Conservation (phyloP, 1,140 invertebrate species). For the Rhyacophila brunnea region DNA sequence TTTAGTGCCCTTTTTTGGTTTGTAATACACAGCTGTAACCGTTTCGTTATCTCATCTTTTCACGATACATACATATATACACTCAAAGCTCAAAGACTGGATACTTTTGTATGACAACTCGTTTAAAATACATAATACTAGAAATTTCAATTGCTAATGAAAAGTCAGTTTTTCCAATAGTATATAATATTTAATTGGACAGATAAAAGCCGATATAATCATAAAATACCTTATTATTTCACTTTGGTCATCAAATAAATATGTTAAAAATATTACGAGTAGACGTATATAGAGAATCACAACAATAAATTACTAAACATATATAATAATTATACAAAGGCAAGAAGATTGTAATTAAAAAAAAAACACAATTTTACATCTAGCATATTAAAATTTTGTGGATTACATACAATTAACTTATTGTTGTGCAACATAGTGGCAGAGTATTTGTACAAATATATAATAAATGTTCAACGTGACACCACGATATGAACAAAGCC, state of each 20-base stretch:
- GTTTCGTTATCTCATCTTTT: too few species aligned
- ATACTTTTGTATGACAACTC: too few species aligned
- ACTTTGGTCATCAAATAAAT: not conserved
- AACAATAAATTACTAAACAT: not conserved
- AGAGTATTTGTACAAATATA: too few species aligned
- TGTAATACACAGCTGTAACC: too few species aligned
- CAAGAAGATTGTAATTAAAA: not conserved
- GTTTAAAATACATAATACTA: not conserved
- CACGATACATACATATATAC: too few species aligned
- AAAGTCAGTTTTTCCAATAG: not conserved
- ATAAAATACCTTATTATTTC: not conserved
- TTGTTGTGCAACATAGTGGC: not conserved
- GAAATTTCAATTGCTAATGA: not conserved
- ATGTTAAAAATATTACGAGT: not conserved
- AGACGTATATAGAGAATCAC: not conserved
- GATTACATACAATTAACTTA: not conserved
- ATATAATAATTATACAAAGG: not conserved
- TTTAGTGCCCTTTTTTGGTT: too few species aligned
- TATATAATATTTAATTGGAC: conserved; percentile 1
- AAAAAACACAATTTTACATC: not conserved
- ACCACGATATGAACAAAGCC: too few species aligned
- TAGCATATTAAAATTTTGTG: not conserved
- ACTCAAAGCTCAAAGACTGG: too few species aligned
- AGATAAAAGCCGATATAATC: not conserved
- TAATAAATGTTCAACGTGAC: too few species aligned